phyloP scores from a whole-genome alignment of 2,113 vertebrate genomes.

The Sylvilagus bachmani region DNA sequence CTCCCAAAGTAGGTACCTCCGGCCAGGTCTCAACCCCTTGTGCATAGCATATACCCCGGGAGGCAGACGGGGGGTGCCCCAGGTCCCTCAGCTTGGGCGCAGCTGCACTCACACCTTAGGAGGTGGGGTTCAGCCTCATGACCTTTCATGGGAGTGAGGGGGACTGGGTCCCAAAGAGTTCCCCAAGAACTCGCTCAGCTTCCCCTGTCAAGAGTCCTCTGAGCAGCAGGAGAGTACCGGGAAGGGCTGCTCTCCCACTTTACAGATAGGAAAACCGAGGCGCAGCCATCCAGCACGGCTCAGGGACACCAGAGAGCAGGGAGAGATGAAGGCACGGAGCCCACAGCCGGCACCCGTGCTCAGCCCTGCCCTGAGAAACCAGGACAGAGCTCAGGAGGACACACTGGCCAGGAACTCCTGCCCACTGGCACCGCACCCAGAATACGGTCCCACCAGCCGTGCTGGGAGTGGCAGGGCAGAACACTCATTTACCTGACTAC shows the following conservation, averaged over 20 bases:
- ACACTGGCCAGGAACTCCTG: not conserved
- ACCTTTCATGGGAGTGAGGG: too few species aligned
- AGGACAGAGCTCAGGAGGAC: not conserved
- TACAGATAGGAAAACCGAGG: not conserved
- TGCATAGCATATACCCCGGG: not conserved
- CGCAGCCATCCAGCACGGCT: not conserved
- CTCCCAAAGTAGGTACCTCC: rapidly evolving
- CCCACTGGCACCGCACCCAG: too few species aligned
- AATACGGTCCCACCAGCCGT: not conserved
- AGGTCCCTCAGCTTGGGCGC: too few species aligned
- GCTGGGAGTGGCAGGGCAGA: not conserved
- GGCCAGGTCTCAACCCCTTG: rapidly evolving
- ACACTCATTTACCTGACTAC: not conserved
- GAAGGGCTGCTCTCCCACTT: not conserved
- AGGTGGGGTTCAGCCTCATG: not conserved
- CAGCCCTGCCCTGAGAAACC: not conserved
- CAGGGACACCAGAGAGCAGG: not conserved
- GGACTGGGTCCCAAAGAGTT: not conserved
- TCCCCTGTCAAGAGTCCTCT: not conserved
- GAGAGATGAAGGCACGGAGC: too few species aligned
- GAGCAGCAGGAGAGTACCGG: rapidly evolving
- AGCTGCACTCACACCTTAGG: rapidly evolving
- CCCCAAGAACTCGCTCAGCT: not conserved
- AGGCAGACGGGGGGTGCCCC: too few species aligned
- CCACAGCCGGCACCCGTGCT: not conserved